Evolutionary conservation across 2,888 invertebrate genomes (phyloP).

Genomic region (Napeogenes inachia): DNA sequence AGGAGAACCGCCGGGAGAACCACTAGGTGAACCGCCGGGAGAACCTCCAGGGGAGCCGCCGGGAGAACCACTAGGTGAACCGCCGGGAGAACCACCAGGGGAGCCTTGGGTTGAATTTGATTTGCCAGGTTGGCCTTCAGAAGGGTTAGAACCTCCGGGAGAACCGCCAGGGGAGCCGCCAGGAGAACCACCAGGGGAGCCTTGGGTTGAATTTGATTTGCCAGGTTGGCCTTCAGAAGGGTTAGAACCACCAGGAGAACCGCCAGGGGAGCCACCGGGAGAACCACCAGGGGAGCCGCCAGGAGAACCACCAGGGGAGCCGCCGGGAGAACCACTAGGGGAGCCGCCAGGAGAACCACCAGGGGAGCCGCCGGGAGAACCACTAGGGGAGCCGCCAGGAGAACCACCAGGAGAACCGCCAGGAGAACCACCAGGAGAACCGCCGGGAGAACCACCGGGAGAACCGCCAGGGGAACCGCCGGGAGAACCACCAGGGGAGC

Average conservation of each 20-base stretch:
- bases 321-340: too few relatives aligned
- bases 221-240: background rate
- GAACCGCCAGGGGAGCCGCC: too few relatives aligned
- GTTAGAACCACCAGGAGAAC: background rate
- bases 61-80: too few relatives aligned
- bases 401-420: too few relatives aligned
- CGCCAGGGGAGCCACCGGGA: slow-evolving; percentile 1
- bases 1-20: too few relatives aligned
- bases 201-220: background rate
- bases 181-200: too few relatives aligned
- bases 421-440: background rate
- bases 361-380: background rate
- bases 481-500: background rate
- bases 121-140: background rate
- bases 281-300: background rate
- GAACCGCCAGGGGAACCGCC: background rate
- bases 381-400: background rate
- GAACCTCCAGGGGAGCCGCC: too few relatives aligned
- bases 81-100: too few relatives aligned
- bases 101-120: background rate
- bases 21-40: too few relatives aligned
- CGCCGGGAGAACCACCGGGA: background rate
- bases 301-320: background rate
- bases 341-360: background rate
- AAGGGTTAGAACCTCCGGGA: background rate